Conservation (phyloP, 1,140 invertebrate genomes). For the Micrasema minimum region DNA sequence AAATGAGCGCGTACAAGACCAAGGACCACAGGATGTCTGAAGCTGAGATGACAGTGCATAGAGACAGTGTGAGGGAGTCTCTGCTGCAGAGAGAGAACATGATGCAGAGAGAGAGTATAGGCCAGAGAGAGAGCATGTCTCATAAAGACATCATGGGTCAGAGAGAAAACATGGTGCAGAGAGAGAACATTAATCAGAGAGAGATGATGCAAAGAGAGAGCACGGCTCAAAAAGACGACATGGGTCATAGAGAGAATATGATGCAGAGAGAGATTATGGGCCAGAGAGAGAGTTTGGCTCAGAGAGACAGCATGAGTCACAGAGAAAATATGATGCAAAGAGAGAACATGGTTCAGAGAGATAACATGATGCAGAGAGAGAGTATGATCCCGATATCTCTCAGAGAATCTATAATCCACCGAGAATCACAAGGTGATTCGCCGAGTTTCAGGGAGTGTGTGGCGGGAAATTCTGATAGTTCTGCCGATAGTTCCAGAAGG, state of each 20-base stretch:
- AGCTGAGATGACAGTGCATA: too few species aligned
- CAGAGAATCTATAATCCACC: not conserved
- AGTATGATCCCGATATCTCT: too few species aligned
- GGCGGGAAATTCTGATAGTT: not conserved
- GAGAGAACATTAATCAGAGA: not conserved
- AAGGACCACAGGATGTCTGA: not conserved
- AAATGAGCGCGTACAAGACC: slow-evolving; percentile 1
- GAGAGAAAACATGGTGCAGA: not conserved
- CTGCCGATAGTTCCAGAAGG: not conserved
- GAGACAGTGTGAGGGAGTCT: not conserved
- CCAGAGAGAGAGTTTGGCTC: not conserved
- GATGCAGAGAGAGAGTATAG: not conserved
- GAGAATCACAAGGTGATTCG: not conserved
- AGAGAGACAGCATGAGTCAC: not conserved
- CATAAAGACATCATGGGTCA: not conserved
- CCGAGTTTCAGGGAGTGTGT: not conserved
- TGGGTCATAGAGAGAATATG: not conserved
- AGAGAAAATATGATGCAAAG: not conserved
- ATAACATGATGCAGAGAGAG: not conserved
- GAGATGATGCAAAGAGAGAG: not conserved
- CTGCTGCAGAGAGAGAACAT: slow-evolving; percentile 4
- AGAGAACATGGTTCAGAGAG: not conserved
- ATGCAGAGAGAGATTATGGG: not conserved
- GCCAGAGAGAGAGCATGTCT: not conserved
- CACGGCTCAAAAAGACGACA: not conserved